These are phyloP conservation scores for Orthonyx spaldingii DNA, from an alignment of 2,113 vertebrate species.

Conservation along the genomic window DNA sequence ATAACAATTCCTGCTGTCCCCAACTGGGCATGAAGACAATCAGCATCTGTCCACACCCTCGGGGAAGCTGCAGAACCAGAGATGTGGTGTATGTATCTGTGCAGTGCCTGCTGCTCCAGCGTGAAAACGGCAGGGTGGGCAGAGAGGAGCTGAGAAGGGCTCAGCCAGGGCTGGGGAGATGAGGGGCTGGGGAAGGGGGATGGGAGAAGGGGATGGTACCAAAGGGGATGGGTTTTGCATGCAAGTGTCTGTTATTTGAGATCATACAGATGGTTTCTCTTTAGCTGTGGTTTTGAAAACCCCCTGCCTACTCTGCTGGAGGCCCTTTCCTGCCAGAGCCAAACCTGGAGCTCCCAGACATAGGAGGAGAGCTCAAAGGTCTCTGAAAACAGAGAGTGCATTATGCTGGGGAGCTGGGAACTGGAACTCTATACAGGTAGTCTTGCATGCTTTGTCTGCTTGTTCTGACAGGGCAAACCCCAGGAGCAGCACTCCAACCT, in stretches of 20 bases:
- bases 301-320: slow-evolving; percentile 36
- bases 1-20: slow-evolving; percentile 40
- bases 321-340: slow-evolving; percentile 31
- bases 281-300: slow-evolving; percentile 52
- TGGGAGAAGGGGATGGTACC: neutral
- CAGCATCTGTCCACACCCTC: slow-evolving; percentile 56
- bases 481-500: neutral
- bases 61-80: slow-evolving; percentile 11
- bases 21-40: slow-evolving; percentile 48
- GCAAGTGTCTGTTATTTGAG: neutral
- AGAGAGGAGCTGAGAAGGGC: neutral
- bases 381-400: slow-evolving; percentile 25
- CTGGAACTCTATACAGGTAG: neutral
- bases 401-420: neutral
- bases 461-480: neutral
- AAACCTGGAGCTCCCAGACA: slow-evolving; percentile 16
- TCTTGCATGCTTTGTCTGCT: neutral
- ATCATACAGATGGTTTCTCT: slow-evolving; percentile 59
- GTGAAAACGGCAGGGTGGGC: neutral
- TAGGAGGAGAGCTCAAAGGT: neutral
- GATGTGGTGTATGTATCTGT: neutral
- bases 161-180: neutral
- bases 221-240: neutral
- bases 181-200: neutral
- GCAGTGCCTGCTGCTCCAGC: neutral